A percentile compares a stretch with the other conserved stretches of the same genome.
Conservation (phyloP, 2,113 vertebrate genomes). For the Tychaedon coryphoeus region DNA sequence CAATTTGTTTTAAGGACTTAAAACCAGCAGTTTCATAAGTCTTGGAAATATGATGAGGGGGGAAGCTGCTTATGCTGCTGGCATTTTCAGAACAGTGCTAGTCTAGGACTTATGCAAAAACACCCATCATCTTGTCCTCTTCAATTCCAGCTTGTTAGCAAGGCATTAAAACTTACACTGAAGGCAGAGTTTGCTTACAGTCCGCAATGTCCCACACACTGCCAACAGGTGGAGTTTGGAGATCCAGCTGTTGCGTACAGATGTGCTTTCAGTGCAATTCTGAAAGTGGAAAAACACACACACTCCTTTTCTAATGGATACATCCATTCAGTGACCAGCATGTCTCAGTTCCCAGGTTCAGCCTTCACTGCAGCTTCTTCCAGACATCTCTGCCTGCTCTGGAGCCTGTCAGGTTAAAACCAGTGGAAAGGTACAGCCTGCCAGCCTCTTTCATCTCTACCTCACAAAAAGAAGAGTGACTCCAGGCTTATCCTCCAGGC, state of each 20-base stretch:
- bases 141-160: background rate
- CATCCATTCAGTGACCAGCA: background rate
- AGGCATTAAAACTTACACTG: background rate
- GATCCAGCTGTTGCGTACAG: conserved; percentile 28
- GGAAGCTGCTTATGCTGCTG: background rate
- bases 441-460: background rate
- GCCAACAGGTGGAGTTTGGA: conserved; percentile 9
- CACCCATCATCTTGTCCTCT: background rate
- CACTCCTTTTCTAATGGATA: background rate
- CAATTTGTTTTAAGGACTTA: conserved; percentile 29
- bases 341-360: background rate
- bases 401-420: background rate
- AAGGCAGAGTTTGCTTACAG: background rate
- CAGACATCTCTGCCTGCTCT: background rate
- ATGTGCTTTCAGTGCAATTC: background rate
- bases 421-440: background rate
- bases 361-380: background rate
- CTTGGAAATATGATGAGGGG: background rate
- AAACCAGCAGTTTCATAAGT: background rate
- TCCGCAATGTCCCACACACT: background rate
- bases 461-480: background rate
- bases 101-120: background rate
- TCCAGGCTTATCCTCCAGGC: background rate
- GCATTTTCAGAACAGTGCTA: background rate
- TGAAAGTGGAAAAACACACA: background rate